Evolutionary conservation across 2,797 vertebrate species (phyloP).

Genomic region (Sarcoramphus papa): DNA sequence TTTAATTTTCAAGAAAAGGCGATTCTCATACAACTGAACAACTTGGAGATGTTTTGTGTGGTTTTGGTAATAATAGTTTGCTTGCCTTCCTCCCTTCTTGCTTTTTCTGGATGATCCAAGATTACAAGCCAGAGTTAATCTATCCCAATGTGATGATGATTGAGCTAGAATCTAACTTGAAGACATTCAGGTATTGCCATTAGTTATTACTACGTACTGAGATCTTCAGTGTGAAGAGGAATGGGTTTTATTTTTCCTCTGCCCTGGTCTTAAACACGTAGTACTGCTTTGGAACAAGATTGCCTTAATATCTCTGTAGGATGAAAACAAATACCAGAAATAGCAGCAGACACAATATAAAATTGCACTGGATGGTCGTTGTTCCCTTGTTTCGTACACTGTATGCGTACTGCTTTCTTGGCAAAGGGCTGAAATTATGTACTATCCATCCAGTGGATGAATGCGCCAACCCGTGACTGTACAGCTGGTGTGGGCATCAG

Average conservation of each 20-base stretch:
- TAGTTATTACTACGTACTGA: not conserved
- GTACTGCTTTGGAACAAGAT: not conserved
- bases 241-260: not conserved
- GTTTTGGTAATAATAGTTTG: not conserved
- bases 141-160: not conserved
- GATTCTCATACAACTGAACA: not conserved
- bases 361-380: rapidly evolving
- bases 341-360: not conserved
- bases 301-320: not conserved
- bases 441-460: too few relatives aligned
- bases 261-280: not conserved
- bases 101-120: not conserved
- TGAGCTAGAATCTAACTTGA: not conserved
- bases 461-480: rapidly evolving
- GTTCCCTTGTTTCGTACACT: not conserved
- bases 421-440: not conserved
- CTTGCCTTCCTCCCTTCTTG: not conserved
- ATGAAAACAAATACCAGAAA: not conserved
- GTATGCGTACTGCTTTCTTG: not conserved
- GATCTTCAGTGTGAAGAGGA: not conserved
- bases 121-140: not conserved
- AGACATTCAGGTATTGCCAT: not conserved
- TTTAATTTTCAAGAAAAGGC: not conserved
- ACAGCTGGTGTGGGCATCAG: not conserved
- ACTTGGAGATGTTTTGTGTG: not conserved